Evolutionary conservation across 2,797 vertebrate species (phyloP).

Genomic region (Manis pentadactyla): DNA sequence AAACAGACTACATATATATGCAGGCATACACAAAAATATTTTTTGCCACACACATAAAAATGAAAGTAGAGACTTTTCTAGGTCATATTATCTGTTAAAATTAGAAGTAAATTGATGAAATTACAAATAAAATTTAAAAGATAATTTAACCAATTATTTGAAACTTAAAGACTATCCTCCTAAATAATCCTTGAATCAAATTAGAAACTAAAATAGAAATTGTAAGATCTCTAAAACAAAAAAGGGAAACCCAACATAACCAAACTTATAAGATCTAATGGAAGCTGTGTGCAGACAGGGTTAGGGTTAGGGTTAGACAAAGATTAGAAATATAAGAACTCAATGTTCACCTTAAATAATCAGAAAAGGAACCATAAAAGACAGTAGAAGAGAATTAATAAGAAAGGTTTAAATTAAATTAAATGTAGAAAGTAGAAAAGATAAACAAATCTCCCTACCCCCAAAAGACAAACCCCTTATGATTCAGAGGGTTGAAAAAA

Average conservation of each 20-base stretch:
- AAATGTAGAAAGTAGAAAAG: neutral
- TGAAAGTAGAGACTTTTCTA: neutral
- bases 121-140: neutral
- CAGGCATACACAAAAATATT: too few species aligned
- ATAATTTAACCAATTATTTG: neutral
- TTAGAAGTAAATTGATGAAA: neutral
- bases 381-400: neutral
- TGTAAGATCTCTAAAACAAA: neutral
- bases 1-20: neutral
- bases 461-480: neutral
- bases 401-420: neutral
- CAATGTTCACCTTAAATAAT: neutral
- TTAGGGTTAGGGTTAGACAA: too few species aligned
- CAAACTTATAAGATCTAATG: neutral
- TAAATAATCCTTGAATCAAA: conserved; percentile 6
- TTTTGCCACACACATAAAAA: neutral
- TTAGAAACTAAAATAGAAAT: conserved; percentile 28
- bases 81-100: conserved; percentile 11
- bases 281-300: neutral
- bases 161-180: neutral
- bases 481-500: neutral
- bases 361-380: conserved; percentile 1
- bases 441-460: neutral
- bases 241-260: neutral
- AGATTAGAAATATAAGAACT: neutral